These are phyloP conservation scores for Bombus ignitus DNA, from an alignment of 1,140 invertebrate genomes.

Conservation along the genomic window DNA sequence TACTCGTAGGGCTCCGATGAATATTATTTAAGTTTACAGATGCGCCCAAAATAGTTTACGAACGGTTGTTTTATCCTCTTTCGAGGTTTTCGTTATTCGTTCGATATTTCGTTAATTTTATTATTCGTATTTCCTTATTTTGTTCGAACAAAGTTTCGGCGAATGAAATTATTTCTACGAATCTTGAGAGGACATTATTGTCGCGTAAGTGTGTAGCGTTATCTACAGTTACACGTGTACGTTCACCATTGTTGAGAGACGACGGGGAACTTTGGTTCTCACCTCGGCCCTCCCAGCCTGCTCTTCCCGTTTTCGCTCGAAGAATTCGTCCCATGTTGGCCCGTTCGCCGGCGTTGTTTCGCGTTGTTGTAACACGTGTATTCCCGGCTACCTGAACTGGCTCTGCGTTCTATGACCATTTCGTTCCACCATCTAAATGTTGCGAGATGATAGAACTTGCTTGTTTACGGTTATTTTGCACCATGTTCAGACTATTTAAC, in stretches of 20 bases:
- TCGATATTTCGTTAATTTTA: no score
- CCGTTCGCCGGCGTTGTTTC: neutral
- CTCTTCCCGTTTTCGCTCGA: neutral
- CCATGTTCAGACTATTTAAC: neutral
- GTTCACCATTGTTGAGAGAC: neutral
- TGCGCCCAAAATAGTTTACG: no score
- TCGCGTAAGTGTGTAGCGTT: neutral
- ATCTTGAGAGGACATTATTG: neutral
- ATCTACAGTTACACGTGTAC: neutral
- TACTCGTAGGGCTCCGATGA: neutral
- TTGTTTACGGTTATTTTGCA: neutral
- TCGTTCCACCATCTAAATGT: neutral
- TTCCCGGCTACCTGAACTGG: neutral
- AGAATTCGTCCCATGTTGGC: neutral
- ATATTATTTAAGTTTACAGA: neutral
- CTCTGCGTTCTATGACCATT: neutral
- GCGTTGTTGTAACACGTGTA: constrained; percentile 8
- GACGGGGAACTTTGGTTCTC: constrained; percentile 5
- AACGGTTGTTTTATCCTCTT: no score
- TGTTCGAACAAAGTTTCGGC: neutral
- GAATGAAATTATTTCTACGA: constrained; percentile 9
- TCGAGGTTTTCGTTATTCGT: no score
- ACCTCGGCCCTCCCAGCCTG: neutral
- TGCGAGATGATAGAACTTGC: neutral
- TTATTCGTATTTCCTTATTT: neutral